phyloP scores from a whole-genome alignment of 2,113 vertebrate species.

The Pseudois nayaur region DNA sequence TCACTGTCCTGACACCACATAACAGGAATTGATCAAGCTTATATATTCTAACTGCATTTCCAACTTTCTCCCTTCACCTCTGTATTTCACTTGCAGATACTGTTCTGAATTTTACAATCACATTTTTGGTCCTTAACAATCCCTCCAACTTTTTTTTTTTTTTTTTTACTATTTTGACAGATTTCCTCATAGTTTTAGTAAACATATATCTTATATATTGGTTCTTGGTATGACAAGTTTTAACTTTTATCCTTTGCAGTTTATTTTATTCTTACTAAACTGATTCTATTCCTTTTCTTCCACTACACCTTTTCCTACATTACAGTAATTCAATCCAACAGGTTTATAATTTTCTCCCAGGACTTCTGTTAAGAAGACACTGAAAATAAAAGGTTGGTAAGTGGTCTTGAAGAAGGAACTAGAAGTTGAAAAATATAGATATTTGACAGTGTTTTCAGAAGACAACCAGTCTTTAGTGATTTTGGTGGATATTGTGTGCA shows the following conservation, averaged over 20 bases:
- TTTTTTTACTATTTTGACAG: neutral
- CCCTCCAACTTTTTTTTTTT: neutral
- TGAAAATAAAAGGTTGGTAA: neutral
- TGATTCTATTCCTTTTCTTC: neutral
- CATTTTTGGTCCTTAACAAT: neutral
- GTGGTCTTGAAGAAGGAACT: neutral
- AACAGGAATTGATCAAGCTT: neutral
- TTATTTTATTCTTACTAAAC: neutral
- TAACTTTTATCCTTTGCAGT: neutral
- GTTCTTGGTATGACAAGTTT: neutral
- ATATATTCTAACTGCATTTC: neutral
- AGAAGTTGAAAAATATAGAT: neutral
- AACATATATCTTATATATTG: neutral
- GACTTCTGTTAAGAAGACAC: neutral
- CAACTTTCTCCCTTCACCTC: neutral
- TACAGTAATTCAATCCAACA: neutral
- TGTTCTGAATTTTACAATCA: neutral
- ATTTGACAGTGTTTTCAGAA: slow-evolving; percentile 4
- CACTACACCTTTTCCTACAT: neutral
- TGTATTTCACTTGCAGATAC: neutral
- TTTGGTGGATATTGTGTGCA: neutral
- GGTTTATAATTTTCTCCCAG: neutral
- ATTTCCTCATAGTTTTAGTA: neutral
- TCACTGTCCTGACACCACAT: neutral
- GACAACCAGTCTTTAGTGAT: neutral